Base-by-base conservation (phyloP, 2,888 invertebrate genomes). In the Drosophila hamatofila region DNA sequence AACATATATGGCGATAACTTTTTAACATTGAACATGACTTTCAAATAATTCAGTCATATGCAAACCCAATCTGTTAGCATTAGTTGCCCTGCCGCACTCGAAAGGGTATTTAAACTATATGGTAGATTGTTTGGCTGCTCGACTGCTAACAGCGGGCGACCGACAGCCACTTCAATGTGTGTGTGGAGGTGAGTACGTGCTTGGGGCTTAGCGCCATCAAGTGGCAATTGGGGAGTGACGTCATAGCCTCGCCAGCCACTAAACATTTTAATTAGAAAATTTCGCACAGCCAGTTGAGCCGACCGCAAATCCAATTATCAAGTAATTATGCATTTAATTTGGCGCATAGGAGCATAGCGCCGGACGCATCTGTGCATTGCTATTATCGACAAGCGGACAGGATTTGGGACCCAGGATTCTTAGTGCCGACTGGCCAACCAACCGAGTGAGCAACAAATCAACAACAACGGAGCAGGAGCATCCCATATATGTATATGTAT, bases 231-330 rank as follows among this genome's bases (percentile, higher is more conserved):
- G 57, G 75, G 57, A 65, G 67, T 46, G 59, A 49, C 52, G 55
- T 33, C 60, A 35, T 18, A 9, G 56, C 48, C 49, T 59, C 66
- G 55, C 65, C 69, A 75, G 71, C 71, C 83, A 86, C 87, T 80
- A 84, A 86, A 89, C 88, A 88, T 88, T 86, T 86, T 89, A 86
- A 86, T 86, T 86, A 86, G 88, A 86, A 89, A 86, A 89, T 86
- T 79, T 76, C 66, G 60, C 75, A 72, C 88, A 77, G 65, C 72
- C 77, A 79, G 88, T 88, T 83, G 80, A 86, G 88, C 81, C 88
- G 86, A 83, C 84, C 88, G 61, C 88, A 84, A 84, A 84, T 84
- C 84, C 84, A 84, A 84, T 84, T 84, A 84, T 86, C 86, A 88
- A 84, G 84, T 84, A 84, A 84, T 84, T 84, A 84, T 84, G 84